A percentile compares a stretch with the other conserved stretches of the same genome.
phyloP scores from a whole-genome alignment of 2,888 invertebrate genomes.

The Ophion slaviceki region DNA sequence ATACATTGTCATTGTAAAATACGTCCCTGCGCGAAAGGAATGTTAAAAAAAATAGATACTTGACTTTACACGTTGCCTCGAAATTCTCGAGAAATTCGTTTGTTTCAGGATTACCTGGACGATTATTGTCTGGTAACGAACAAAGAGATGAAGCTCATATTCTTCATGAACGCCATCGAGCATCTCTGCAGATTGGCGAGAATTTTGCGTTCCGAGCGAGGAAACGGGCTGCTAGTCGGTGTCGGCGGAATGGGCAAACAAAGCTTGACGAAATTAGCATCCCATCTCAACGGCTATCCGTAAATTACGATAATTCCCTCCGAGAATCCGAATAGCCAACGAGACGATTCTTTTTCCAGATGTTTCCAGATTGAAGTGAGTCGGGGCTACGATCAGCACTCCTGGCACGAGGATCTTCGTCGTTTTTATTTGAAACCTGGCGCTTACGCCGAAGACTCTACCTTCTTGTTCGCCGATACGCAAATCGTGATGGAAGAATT shows the following conservation, averaged over 20 bases:
- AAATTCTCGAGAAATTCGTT: slow-evolving; percentile 15
- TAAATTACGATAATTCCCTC: slow-evolving; percentile 74
- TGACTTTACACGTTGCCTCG: background rate
- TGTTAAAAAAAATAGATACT: too few relatives aligned
- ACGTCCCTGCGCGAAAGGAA: too few relatives aligned
- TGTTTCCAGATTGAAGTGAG: slow-evolving; percentile 95
- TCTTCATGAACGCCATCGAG: slow-evolving; percentile 95
- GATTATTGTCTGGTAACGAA: slow-evolving; percentile 92
- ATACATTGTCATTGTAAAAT: too few relatives aligned
- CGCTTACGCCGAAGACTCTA: slow-evolving; percentile 89
- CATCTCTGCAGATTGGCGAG: slow-evolving; percentile 94
- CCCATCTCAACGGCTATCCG: slow-evolving; percentile 94
- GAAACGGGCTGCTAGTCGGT: slow-evolving; percentile 94
- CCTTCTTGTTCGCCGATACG: slow-evolving; percentile 95
- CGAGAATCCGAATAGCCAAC: background rate
- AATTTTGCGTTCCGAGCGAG: slow-evolving; percentile 93
- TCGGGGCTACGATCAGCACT: slow-evolving; percentile 91
- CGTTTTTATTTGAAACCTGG: slow-evolving; percentile 92
- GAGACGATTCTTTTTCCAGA: slow-evolving; percentile 80
- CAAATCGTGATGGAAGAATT: slow-evolving; percentile 96
- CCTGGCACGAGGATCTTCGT: slow-evolving; percentile 94
- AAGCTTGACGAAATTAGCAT: slow-evolving; percentile 93
- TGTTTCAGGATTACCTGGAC: slow-evolving; percentile 90
- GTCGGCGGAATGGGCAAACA: slow-evolving; percentile 96
- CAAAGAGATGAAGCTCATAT: slow-evolving; percentile 93